Base-by-base conservation (phyloP, 1,140 invertebrate species). In the Magallana gigas region DNA sequence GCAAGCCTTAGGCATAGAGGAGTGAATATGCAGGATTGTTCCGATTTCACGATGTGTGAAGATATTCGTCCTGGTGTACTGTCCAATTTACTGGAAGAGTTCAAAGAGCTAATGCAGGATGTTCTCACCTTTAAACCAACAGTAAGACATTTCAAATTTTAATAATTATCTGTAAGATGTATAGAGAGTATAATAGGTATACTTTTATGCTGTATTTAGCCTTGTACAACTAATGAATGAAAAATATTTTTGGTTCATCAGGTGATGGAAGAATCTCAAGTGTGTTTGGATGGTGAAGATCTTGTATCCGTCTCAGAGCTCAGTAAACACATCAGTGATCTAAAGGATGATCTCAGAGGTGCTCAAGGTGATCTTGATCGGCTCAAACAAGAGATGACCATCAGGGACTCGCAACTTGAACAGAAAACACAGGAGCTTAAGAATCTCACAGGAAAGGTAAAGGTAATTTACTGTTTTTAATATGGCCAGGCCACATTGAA, bases 401-500 rank as follows among this genome's bases (percentile, higher is more conserved):
- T 97, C 89, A 95, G 97, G 86, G 97, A 97, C 90, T 96, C 97
- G 0, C 97, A 98, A 93, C 96, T 98, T 11, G 97, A 97, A 91
- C 96, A 97, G 90, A 96, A 97, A 89, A 96, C 96, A 81, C 97
- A 98, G 86, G 96, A 97, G 29, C 96, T 98, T 56, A 96, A 97
- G 89, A 97, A 98, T 85, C 95, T 97, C 59, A 97, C 97, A 87
- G 97, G 96, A 93, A 97, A 97, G 95, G 96, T 97, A 93, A 96
- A 95, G 88, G 64, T 86, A 81, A 83, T 76, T 76, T 11, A 5
- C 36, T 62, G 36, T 4, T 48, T 48, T 48, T 48, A 48, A 48
- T 48, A 48, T 5, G 36, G 23, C 23, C 23, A 23, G 36, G 36
- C 36, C 36, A 48, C 36, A 48, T 48, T 48, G 36, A 48, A 48